Conservation (phyloP, 2,113 vertebrate species). For the Chauna torquata region DNA sequence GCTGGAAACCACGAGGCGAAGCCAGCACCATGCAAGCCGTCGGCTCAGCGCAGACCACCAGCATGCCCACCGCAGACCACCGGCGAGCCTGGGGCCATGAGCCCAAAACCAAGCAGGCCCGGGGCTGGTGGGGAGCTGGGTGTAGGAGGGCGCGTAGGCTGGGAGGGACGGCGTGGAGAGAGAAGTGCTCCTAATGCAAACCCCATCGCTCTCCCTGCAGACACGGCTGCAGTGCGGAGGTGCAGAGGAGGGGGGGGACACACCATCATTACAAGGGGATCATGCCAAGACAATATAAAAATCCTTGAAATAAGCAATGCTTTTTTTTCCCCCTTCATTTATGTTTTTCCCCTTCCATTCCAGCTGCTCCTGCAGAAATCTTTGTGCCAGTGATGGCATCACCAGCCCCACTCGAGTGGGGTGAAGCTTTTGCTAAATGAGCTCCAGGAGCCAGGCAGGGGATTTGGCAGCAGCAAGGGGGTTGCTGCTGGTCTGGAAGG, state of each 20-base stretch:
- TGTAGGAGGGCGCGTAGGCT: background rate
- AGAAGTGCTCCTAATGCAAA: background rate
- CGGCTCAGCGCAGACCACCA: background rate
- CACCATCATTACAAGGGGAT: no score
- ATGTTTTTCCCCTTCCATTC: background rate
- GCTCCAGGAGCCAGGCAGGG: background rate
- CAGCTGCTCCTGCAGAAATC: background rate
- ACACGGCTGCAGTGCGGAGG: no score
- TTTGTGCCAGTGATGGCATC: background rate
- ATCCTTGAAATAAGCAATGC: fast-evolving
- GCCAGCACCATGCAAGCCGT: background rate
- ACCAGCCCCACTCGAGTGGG: background rate
- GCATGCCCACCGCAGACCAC: background rate
- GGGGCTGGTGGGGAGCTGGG: background rate
- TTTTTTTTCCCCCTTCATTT: background rate
- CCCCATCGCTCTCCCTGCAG: no score
- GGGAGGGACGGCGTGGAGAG: background rate
- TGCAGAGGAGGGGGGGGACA: background rate
- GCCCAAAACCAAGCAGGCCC: background rate
- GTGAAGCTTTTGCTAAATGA: background rate
- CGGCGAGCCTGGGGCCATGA: fast-evolving
- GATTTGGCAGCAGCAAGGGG: background rate
- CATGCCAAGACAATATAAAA: background rate
- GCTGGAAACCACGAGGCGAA: background rate
- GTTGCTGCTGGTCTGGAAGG: background rate